Evolutionary conservation across 2,113 vertebrate genomes (phyloP).

Genomic region (Orthochromis malagaraziensis): DNA sequence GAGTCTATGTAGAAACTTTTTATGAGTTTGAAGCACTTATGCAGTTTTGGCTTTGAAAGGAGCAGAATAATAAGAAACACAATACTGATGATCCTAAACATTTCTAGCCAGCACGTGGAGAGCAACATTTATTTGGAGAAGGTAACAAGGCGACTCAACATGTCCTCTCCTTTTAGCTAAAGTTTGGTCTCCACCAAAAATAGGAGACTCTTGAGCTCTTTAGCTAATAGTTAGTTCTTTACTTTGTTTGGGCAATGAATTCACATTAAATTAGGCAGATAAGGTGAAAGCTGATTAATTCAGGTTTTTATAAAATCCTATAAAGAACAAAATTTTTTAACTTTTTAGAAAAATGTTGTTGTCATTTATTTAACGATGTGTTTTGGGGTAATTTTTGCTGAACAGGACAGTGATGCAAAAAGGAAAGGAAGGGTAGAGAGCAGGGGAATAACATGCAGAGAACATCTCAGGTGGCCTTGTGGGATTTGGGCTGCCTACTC

Average conservation of each 20-base stretch:
- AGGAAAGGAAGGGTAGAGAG: not conserved
- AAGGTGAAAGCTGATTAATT: not conserved
- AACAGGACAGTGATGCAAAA: not conserved
- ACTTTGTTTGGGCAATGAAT: not conserved
- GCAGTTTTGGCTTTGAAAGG: not conserved
- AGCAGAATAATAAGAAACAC: not conserved
- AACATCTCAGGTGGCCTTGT: not conserved
- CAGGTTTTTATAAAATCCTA: not conserved
- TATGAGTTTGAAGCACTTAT: not conserved
- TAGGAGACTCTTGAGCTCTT: not conserved
- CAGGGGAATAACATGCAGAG: not conserved
- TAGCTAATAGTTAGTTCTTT: not conserved
- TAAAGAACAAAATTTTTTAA: not conserved
- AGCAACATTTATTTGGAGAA: not conserved
- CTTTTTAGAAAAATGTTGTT: not conserved
- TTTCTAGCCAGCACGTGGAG: not conserved
- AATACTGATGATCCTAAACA: not conserved
- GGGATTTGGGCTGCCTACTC: not conserved
- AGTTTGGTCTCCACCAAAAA: not conserved
- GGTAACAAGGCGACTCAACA: not conserved
- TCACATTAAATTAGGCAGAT: not conserved
- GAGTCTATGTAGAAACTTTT: not conserved
- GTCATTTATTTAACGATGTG: not conserved
- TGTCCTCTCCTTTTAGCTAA: not conserved
- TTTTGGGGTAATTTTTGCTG: not conserved